A percentile compares a stretch with the other conserved stretches of the same genome.
Evolutionary conservation across 2,113 vertebrate genomes (phyloP).

Genomic region (Phylloscopus whistleri): DNA sequence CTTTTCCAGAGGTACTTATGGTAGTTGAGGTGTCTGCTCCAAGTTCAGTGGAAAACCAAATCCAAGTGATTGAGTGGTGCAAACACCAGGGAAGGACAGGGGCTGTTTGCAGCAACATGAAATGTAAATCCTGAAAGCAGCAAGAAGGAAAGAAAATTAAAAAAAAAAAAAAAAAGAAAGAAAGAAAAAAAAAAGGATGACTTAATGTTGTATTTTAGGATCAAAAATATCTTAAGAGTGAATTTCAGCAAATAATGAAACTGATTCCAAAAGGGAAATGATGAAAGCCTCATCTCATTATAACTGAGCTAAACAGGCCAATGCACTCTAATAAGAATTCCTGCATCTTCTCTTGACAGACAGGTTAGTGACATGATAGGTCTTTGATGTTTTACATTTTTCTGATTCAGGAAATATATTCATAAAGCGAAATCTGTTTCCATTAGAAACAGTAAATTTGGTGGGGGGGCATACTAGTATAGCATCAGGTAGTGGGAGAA

Average conservation of each 20-base stretch:
- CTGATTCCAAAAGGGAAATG: not conserved
- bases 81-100: not conserved
- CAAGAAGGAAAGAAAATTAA: not conserved
- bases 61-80: not conserved
- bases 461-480: not conserved
- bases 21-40: not conserved
- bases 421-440: not conserved
- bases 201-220: not conserved
- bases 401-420: slow-evolving; percentile 8
- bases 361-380: not conserved
- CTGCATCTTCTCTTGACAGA: slow-evolving; percentile 5
- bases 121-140: not conserved
- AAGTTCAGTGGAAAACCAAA: not conserved
- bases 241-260: slow-evolving; percentile 1
- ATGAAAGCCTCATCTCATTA: slow-evolving; percentile 42
- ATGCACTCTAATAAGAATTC: not conserved
- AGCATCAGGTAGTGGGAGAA: not conserved
- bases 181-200: not conserved
- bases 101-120: not conserved
- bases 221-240: not conserved
- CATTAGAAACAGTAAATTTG: not conserved
- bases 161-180: not conserved
- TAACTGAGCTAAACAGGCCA: slow-evolving; percentile 26
- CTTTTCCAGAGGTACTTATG: not conserved
- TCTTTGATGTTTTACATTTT: slow-evolving; percentile 18